Evolutionary conservation across 2,797 vertebrate genomes (phyloP), one percentile per base, ranked within the genome.

Genomic region (Tragopan temminckii): DNA sequence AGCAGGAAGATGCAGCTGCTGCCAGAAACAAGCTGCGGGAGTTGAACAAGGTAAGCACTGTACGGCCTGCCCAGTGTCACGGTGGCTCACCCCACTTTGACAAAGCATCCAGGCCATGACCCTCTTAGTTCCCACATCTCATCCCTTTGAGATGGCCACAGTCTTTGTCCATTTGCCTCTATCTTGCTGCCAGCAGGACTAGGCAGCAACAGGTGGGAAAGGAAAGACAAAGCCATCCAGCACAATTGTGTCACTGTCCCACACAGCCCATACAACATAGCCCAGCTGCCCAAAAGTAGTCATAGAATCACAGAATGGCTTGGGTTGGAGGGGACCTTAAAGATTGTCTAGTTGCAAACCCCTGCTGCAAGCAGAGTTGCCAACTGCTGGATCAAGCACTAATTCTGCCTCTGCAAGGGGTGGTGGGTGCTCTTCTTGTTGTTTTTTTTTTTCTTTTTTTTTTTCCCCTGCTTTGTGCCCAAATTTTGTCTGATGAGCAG

Each of bases 1-100:
- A 99, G 89, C 99, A 99, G 92, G 99, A 99, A 87, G 99, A 99
- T 0, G 92, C 97, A 0, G 95, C 98, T 8, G 98, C 97, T 9
- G 98, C 98, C 80, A 99, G 97, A 97, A 99, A 98, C 96, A 99
- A 98, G 63, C 97, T 99, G 58, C 97, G 98, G 90, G 99, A 99
- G 59, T 97, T 99, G 75, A 98, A 97, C 77, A 99, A 99, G 98
- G 99, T 99, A 91, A 81, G 95, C 17, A 4, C 2, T 3, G 4
- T 0, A 1, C 1, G 1, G 13, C 20, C 17, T 48, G 75, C 24
- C 35, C 0, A 8, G 25, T 13, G 11, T 40, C 40, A 5, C 4
- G 6, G 45, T 48, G 13, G 24, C 50, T 64, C 31, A 5, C 33
- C 20, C 25, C 24, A 11, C 27, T n/a, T 31, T 16, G 29, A 38